Evolutionary conservation across 92 coral and sea anemone species (phyloP).

Genomic region (Siderastrea radians): DNA sequence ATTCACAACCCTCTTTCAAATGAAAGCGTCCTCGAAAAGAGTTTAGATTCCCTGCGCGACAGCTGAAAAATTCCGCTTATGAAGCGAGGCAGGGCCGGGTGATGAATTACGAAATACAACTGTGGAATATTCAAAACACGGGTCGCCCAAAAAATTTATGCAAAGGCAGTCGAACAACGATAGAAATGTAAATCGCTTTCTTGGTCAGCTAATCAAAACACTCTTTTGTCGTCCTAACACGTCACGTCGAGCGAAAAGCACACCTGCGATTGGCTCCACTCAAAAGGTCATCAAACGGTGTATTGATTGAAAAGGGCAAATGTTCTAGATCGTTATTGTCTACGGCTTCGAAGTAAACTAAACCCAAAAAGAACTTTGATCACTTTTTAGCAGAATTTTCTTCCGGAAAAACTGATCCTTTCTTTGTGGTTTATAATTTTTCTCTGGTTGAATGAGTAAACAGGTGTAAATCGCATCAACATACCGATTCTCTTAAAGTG

Average conservation of each 20-base stretch:
- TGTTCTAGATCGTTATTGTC: not conserved
- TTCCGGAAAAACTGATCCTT: not conserved
- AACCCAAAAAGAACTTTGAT: not conserved
- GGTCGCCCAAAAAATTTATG: conserved; percentile 45
- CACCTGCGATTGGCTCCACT: conserved; percentile 25
- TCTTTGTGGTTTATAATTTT: not conserved
- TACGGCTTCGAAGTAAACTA: too few species aligned
- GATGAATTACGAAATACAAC: conserved; percentile 11
- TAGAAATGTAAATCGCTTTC: conserved; percentile 47
- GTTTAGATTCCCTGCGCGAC: not conserved
- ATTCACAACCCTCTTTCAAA: not conserved
- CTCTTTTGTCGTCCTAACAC: conserved; percentile 22
- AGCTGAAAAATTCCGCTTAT: not conserved
- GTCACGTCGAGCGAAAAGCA: conserved; percentile 23
- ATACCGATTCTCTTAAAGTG: not conserved
- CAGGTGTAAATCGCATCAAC: not conserved
- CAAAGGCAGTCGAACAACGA: conserved; percentile 12
- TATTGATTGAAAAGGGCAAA: conserved; percentile 3
- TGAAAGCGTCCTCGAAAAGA: not conserved
- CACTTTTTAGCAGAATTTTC: not conserved
- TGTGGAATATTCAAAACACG: conserved; percentile 10
- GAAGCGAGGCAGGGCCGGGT: not conserved
- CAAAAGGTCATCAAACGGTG: conserved; percentile 3
- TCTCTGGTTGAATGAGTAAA: not conserved
- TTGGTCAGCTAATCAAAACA: conserved; percentile 30